A percentile compares a stretch with the other conserved stretches of the same genome.
These are phyloP conservation scores for Apostichopus leukothele DNA, from an alignment of 53 echinoderm and acorn worm genomes.

Conservation along the genomic window DNA sequence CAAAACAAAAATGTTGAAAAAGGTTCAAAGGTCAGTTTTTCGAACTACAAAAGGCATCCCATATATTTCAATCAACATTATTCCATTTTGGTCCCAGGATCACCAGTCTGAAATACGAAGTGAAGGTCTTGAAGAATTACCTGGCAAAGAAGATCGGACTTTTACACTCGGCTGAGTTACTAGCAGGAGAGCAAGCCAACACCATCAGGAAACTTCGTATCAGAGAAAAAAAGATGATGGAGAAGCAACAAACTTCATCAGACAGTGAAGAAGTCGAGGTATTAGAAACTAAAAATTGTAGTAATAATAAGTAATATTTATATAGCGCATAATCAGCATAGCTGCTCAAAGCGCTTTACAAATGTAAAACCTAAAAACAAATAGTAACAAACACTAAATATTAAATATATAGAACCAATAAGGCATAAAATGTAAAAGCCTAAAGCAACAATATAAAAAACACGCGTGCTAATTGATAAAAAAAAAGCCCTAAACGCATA, in stretches of 20 bases:
- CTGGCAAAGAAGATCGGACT: not conserved
- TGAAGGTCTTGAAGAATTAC: not conserved
- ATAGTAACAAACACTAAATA: not conserved
- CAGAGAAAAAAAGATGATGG: not conserved
- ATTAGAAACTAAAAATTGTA: not conserved
- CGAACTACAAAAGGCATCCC: too few species aligned
- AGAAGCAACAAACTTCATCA: not conserved
- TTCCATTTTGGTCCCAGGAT: not conserved
- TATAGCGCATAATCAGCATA: too few species aligned
- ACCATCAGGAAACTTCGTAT: not conserved
- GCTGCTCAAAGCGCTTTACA: too few species aligned
- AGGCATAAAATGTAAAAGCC: too few species aligned
- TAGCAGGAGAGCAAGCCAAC: constrained; percentile 6
- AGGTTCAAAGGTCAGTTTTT: too few species aligned
- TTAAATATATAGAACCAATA: not conserved
- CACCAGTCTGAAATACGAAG: not conserved
- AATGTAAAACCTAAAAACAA: too few species aligned
- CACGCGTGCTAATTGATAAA: too few species aligned
- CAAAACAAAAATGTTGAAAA: too few species aligned
- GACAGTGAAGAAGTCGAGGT: not conserved
- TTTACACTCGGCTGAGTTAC: not conserved
- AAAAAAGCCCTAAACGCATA: too few species aligned
- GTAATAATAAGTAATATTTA: too few species aligned
- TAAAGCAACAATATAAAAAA: too few species aligned
- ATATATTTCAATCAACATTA: too few species aligned